These are phyloP conservation scores for fruit fly (Drosophila melanogaster) DNA, from an alignment of 1,140 invertebrate species.

Conservation along the genomic window DNA sequence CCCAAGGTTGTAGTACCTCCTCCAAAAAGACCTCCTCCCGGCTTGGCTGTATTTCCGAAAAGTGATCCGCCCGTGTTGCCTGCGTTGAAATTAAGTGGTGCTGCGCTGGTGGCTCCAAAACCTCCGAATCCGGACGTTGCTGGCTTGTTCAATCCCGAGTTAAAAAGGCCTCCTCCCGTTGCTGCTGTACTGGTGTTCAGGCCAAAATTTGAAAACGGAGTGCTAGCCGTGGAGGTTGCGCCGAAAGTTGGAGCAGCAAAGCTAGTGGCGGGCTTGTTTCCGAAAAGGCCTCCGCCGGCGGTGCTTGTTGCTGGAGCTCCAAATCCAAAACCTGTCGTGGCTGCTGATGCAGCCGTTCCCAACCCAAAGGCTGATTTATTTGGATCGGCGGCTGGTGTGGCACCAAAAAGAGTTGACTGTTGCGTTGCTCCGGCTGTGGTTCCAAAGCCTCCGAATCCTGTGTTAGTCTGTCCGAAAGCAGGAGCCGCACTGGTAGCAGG, in stretches of 20 bases:
- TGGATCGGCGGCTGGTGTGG: slow-evolving; percentile 85
- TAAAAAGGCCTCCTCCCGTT: slow-evolving; percentile 86
- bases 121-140: slow-evolving; percentile 84
- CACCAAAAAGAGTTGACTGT: slow-evolving; percentile 84
- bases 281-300: slow-evolving; percentile 74
- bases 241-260: slow-evolving; percentile 84
- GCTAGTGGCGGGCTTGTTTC: slow-evolving; percentile 80
- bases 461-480: slow-evolving; percentile 74
- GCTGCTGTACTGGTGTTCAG: slow-evolving; percentile 70
- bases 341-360: slow-evolving; percentile 82
- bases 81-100: slow-evolving; percentile 84
- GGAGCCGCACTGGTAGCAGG: slow-evolving; percentile 80
- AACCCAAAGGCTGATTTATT: slow-evolving; percentile 85
- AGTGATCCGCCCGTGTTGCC: slow-evolving; percentile 84
- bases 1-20: slow-evolving; percentile 53
- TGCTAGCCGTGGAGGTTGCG: slow-evolving; percentile 67
- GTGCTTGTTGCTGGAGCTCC: slow-evolving; percentile 75
- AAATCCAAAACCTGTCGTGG: slow-evolving; percentile 84
- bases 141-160: slow-evolving; percentile 85
- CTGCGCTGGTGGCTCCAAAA: slow-evolving; percentile 70
- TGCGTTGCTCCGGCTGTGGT: slow-evolving; percentile 70
- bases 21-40: slow-evolving; percentile 84
- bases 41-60: slow-evolving; percentile 71
- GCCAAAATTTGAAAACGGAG: slow-evolving; percentile 73
- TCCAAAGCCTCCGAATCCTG: slow-evolving; percentile 85